These are phyloP conservation scores for Gobio gobio DNA, from an alignment of 2,113 vertebrate genomes.

Conservation along the genomic window DNA sequence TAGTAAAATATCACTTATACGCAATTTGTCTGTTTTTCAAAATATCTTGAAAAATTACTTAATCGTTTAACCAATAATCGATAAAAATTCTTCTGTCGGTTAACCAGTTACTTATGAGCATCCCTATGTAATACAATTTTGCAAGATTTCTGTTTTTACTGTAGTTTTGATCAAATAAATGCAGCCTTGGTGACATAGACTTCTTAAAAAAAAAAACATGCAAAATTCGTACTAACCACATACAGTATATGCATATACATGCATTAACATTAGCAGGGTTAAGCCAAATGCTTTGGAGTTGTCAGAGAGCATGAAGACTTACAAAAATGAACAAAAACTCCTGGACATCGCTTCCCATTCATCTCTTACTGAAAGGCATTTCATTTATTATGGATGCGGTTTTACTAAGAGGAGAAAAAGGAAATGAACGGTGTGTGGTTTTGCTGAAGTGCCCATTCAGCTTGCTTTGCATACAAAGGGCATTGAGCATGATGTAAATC, in stretches of 20 bases:
- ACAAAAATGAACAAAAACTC: conserved; percentile 13
- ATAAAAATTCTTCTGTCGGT: too few relatives aligned
- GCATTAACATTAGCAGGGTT: conserved; percentile 7
- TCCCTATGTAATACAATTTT: too few relatives aligned
- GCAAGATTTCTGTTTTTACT: not conserved
- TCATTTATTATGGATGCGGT: conserved; percentile 35
- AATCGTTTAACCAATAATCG: too few relatives aligned
- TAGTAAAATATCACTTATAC: too few relatives aligned
- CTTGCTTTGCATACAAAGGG: conserved; percentile 32
- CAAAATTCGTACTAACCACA: not conserved
- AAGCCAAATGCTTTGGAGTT: conserved; percentile 21
- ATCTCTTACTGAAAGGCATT: conserved; percentile 29
- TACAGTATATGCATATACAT: not conserved
- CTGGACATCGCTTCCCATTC: conserved; percentile 14
- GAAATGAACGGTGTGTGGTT: conserved; percentile 39
- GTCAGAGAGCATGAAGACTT: conserved; percentile 6
- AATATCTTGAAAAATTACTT: too few relatives aligned
- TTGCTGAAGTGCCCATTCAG: conserved; percentile 25
- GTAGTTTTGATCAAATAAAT: not conserved
- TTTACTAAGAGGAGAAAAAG: conserved; percentile 7
- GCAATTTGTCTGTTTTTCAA: too few relatives aligned
- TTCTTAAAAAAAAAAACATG: not conserved
- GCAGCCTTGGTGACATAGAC: not conserved
- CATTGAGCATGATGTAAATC: conserved; percentile 46
- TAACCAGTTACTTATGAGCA: too few relatives aligned